Evolutionary conservation across 2,888 invertebrate species (phyloP).

Genomic region (Eilema depressum): DNA sequence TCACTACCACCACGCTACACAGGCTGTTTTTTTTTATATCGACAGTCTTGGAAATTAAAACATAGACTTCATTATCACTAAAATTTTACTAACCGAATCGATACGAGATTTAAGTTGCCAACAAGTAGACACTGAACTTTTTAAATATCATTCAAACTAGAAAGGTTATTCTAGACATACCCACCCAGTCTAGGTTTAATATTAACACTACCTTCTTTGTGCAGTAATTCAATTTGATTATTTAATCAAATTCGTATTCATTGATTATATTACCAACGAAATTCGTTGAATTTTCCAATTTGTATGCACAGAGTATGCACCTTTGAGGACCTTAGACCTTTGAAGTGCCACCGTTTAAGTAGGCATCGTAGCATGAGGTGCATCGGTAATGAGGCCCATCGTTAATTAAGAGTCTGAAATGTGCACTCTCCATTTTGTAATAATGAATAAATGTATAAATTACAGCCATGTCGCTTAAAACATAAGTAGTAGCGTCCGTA

Average conservation of each 20-base stretch:
- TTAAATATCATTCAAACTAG: background rate
- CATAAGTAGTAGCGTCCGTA: too few species aligned
- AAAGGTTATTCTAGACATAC: background rate
- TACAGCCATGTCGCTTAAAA: too few species aligned
- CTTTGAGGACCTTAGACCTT: background rate
- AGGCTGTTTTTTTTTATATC: too few species aligned
- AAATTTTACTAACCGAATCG: background rate
- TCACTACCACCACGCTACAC: too few species aligned
- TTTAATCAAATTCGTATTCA: background rate
- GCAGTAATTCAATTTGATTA: background rate
- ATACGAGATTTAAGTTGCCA: background rate
- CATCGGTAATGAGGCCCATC: background rate
- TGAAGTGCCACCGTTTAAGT: too few species aligned
- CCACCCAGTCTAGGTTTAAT: background rate
- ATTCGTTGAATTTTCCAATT: background rate
- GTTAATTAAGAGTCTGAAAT: constrained; percentile 2
- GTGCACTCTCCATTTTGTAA: background rate
- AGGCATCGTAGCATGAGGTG: background rate
- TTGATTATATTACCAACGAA: background rate
- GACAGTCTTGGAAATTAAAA: too few species aligned
- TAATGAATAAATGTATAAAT: too few species aligned
- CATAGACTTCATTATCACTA: background rate
- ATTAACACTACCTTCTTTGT: background rate
- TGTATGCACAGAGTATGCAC: background rate
- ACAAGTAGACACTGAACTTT: background rate